Base-by-base conservation (phyloP, 2,888 invertebrate species). In the Synergus itoensis region DNA sequence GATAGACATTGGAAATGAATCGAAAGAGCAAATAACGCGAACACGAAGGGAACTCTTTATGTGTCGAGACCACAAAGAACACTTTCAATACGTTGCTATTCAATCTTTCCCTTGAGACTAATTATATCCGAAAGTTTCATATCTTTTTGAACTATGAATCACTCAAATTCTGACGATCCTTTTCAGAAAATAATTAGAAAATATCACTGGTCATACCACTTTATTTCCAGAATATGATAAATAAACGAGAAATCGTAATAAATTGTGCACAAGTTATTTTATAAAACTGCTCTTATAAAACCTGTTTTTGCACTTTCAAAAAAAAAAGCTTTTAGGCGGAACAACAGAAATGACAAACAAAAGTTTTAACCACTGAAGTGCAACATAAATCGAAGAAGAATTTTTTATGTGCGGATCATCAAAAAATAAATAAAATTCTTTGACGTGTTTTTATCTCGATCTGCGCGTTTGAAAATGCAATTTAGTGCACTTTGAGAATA, bases 1-100 rank as follows among this genome's bases (percentile, higher is more conserved):
- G 86, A 87, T 87, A 87, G 88, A 90, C 88, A 88, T 87, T 87
- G 87, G 86, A 87, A 89, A 88, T 87, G 88, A 88, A 89, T 89
- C 87, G 88, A 87, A 87, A 87, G 87, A 85, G 87, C 88, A 90
- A 88, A 89, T 88, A 88, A 86, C 85, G 82, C 82, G 78, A 77
- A 64, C 76, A 45, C 79, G 76, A 65, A 64, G 64, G 69, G 64
- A 43, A 79, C 60, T 36, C 60, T 73, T 73, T 73, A 36, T 69
- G 45, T 73, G 36, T 48, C 53, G 53, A 73, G 18, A 73, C 53
- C 73, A 73, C 53, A 53, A 73, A 73, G 73, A 73, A 73, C 53
- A 73, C 73, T 73, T 53, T 73, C 73, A 73, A 57, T 73, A 73
- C 11, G 16, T 40, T 73, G 12, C 36, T 53, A 73, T 73, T 57